Base-by-base conservation (phyloP, 35 echinoderm and acorn worm genomes). In the Apostichopus japonicus region DNA sequence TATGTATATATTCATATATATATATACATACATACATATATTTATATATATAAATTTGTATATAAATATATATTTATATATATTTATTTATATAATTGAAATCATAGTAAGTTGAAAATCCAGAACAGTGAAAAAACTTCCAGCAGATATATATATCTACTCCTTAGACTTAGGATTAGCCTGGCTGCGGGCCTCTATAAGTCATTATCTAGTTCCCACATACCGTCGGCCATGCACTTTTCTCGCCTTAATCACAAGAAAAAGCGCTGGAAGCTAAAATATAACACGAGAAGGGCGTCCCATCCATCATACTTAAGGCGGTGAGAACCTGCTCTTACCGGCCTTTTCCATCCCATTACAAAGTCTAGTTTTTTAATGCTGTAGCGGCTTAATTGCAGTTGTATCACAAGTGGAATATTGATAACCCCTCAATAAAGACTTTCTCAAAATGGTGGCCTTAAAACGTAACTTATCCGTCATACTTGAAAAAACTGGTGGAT, bases 391-490 rank as follows among this genome's bases (percentile, higher is more conserved):
- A 84, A 84, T 84, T 84, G 53, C 21, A 58, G 81, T 57, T 84
- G 81, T 84, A 84, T 55, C 81, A 58, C 54, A 57, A 84, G 27
- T 57, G 81, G 53, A 84, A 84, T 84, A 84, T 84, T 84, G 81
- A 84, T 84, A 84, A 84, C 81, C 55, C 54, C 9, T 58, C 81
- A 51, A 84, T 23, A 51, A 84, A 57, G 23, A n/a, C 71, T 75
- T 75, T 7, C 71, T 22, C 21, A 57, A 80, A 84, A 84, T 53
- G 27, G 81, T 14, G 19, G 81, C 24, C 53, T 51, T 84, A 53
- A 84, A 84, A 84, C 81, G 81, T 55, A 57, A 19, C 81, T 84
- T 84, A 84, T 84, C 81, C 81, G 81, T 84, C 81, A 84, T 84
- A 84, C 81, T 84, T 57, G 81, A 84, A 23, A 75, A 15, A 84